Evolutionary conservation across 2,113 vertebrate species (phyloP), one percentile per base, ranked within the genome.

Genomic region (Caranx ignobilis): DNA sequence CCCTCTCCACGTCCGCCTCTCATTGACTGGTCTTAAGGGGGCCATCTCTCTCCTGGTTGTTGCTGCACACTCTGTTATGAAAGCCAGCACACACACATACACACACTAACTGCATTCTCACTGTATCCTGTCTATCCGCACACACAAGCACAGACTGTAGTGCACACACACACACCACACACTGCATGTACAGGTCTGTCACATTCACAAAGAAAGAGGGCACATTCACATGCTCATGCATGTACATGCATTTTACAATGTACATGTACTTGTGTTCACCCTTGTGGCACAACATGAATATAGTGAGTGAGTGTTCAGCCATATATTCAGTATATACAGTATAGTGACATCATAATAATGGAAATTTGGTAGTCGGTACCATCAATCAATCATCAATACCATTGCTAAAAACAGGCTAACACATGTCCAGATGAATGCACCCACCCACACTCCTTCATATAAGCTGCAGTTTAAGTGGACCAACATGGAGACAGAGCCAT

Each of bases 11-110:
- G 86, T 92, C 86, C 86, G 34, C 83, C 81, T 92, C 87, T 87
- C 92, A 93, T 94, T 93, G 92, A 94, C 93, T 91, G 84, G 86
- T 90, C 82, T 85, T 84, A 75, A 85, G 84, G 85, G 79, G 88
- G 78, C 85, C 84, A 83, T 86, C 87, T 78, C 63, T 92, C 82
- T 87, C 71, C 75, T 39, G 56, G 77, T 75, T 61, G 52, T 79
- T 85, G 83, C 56, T 39, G 54, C 35, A 72, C 78, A 73, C 74
- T 70, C 60, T 11, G 55, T 47, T 41, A 67, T 71, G 73, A 79
- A 79, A 54, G 59, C 56, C 37, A 11, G 11, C 76, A 10, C 32
- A 15, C 65, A 69, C 41, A 57, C 41, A 69, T 13, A 59, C 16
- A 50, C 32, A 62, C 52, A 59, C 50, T 26, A 48, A 12, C 69